Evolutionary conservation across 2,113 vertebrate species (phyloP).

Genomic region (Collichthys lucidus): DNA sequence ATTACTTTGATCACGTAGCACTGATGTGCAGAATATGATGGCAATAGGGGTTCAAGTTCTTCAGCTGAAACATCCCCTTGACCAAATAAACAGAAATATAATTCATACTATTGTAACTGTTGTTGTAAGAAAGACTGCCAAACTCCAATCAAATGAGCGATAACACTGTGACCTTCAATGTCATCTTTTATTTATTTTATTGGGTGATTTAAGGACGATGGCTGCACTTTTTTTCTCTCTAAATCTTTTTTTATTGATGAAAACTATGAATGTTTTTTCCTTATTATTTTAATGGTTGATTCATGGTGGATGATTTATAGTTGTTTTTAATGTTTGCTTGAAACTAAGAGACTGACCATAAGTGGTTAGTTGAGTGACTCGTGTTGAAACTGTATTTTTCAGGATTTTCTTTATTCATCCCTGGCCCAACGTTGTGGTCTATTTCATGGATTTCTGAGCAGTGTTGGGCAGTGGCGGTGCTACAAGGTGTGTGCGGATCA

Average conservation of each 20-base stretch:
- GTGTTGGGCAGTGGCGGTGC: not conserved
- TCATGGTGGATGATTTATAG: not conserved
- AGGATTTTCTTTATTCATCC: not conserved
- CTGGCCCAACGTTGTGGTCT: not conserved
- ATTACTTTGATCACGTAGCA: not conserved
- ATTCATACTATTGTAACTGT: not conserved
- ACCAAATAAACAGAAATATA: not conserved
- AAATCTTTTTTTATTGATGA: not conserved
- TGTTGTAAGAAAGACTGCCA: slow-evolving; percentile 13
- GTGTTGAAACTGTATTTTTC: not conserved
- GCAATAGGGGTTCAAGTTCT: not conserved
- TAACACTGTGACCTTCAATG: not conserved
- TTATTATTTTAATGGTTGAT: not conserved
- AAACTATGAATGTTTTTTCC: not conserved
- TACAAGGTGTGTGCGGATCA: too few relatives aligned
- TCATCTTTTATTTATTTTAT: not conserved
- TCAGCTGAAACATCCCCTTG: not conserved
- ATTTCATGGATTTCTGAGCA: not conserved
- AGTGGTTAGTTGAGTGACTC: not conserved
- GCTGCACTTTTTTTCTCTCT: not conserved
- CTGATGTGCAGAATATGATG: not conserved
- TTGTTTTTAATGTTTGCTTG: not conserved
- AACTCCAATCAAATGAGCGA: not conserved
- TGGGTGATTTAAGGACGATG: not conserved
- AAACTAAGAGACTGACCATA: not conserved